These are phyloP conservation scores for Coendou prehensilis DNA, from an alignment of 2,797 vertebrate species.

Conservation along the genomic window DNA sequence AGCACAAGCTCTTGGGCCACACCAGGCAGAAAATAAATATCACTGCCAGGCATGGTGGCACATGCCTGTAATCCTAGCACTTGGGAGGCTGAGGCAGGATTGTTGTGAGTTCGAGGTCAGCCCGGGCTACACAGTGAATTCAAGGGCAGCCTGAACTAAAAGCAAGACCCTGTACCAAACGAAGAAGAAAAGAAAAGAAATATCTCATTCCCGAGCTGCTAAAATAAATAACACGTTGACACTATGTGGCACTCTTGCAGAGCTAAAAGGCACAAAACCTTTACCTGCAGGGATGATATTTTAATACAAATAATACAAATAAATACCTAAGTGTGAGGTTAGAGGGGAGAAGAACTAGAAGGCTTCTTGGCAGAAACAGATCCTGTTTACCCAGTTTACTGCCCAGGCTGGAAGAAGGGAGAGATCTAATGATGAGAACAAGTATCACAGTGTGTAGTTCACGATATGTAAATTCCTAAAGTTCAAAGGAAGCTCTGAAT, in stretches of 20 bases:
- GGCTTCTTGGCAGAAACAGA: constrained; percentile 38
- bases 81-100: background rate
- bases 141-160: background rate
- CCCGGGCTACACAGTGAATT: background rate
- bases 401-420: constrained; percentile 17
- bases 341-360: constrained; percentile 18
- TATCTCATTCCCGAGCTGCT: background rate
- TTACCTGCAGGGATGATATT: background rate
- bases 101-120: background rate
- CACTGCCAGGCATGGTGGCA: background rate
- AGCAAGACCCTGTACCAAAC: background rate
- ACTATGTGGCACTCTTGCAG: constrained; percentile 36
- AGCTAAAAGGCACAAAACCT: constrained; percentile 38
- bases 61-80: background rate
- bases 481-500: constrained; percentile 8
- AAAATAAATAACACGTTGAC: background rate
- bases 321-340: constrained; percentile 5
- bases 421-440: constrained; percentile 48
- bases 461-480: background rate
- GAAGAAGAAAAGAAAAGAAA: background rate
- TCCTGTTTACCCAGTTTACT: background rate
- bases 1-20: background rate
- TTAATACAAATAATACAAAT: constrained; percentile 38
- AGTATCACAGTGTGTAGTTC: constrained; percentile 26
- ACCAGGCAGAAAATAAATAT: constrained; percentile 19